A percentile compares a stretch with the other conserved stretches of the same genome.
phyloP scores from a whole-genome alignment of 2,888 invertebrate genomes.

The Sepiola atlantica region DNA sequence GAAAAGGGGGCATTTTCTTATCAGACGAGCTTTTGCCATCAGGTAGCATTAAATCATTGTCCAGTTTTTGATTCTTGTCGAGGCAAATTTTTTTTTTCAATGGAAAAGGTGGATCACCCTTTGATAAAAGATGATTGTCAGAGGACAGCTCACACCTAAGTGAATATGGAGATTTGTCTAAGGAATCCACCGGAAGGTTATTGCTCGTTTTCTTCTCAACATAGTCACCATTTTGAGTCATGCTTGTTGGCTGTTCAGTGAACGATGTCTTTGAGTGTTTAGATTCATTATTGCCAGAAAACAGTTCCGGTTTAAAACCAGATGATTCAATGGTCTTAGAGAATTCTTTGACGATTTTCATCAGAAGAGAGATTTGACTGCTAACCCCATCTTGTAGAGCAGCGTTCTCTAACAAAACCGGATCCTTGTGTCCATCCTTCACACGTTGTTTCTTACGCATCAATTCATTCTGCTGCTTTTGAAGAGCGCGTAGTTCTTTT shows the following conservation, averaged over 20 bases:
- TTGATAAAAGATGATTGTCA: background rate
- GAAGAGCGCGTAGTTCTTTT: constrained; percentile 63
- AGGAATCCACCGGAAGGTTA: background rate
- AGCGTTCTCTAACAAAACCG: constrained; percentile 67
- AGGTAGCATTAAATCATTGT: background rate
- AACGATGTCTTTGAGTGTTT: background rate
- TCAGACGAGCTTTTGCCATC: background rate
- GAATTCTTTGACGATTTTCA: constrained; percentile 54
- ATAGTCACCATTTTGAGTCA: background rate
- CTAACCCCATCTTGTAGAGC: constrained; percentile 69
- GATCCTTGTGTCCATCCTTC: constrained; percentile 70
- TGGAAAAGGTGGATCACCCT: constrained; percentile 21
- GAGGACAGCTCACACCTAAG: background rate
- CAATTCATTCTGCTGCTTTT: constrained; percentile 69
- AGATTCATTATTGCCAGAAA: background rate
- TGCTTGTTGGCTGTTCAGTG: background rate
- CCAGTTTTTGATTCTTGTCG: background rate
- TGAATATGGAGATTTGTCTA: constrained; percentile 24
- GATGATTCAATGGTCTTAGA: constrained; percentile 44
- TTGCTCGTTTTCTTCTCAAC: background rate
- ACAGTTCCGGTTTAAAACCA: background rate
- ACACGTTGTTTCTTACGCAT: constrained; percentile 64
- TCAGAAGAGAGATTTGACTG: constrained; percentile 62
- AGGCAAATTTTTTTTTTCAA: background rate
- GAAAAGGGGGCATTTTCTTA: constrained; percentile 38